Evolutionary conservation across 2,888 invertebrate species (phyloP).

Genomic region (Dromius quadrimaculatus): DNA sequence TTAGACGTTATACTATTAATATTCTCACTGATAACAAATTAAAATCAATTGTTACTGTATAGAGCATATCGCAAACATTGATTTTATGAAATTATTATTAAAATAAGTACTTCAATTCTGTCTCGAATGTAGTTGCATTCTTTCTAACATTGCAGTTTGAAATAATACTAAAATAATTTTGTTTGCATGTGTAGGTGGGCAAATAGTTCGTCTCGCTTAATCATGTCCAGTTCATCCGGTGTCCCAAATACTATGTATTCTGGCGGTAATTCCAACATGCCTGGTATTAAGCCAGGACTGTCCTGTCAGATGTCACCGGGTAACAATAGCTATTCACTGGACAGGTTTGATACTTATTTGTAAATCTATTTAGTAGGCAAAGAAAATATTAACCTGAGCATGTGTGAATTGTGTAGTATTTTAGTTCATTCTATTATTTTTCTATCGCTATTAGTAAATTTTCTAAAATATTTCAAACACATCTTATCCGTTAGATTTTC

Average conservation of each 20-base stretch:
- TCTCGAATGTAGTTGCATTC: neutral
- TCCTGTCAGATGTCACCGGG: conserved; percentile 64
- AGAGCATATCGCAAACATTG: too few species aligned
- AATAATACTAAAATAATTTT: conserved; percentile 47
- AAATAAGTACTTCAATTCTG: too few species aligned
- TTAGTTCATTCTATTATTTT: neutral
- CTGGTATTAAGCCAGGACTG: conserved; percentile 60
- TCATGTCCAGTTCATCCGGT: conserved; percentile 53
- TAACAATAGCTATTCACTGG: conserved; percentile 62
- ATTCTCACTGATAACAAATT: too few species aligned
- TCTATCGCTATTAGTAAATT: neutral
- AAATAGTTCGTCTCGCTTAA: conserved; percentile 43
- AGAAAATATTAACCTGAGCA: conserved; percentile 58
- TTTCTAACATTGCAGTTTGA: conserved; percentile 56
- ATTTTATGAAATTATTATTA: too few species aligned
- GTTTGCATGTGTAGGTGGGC: conserved; percentile 38
- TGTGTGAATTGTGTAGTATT: conserved; percentile 5
- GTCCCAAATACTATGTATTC: conserved; percentile 54
- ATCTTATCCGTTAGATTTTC: neutral
- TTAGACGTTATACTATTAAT: too few species aligned
- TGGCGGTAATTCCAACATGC: conserved; percentile 59
- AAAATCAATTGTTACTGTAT: too few species aligned
- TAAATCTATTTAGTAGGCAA: conserved; percentile 57
- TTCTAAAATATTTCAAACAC: neutral
- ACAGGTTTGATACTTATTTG: conserved; percentile 61